Base-by-base conservation (phyloP, 2,113 vertebrate species). In the Hemiscyllium ocellatum region DNA sequence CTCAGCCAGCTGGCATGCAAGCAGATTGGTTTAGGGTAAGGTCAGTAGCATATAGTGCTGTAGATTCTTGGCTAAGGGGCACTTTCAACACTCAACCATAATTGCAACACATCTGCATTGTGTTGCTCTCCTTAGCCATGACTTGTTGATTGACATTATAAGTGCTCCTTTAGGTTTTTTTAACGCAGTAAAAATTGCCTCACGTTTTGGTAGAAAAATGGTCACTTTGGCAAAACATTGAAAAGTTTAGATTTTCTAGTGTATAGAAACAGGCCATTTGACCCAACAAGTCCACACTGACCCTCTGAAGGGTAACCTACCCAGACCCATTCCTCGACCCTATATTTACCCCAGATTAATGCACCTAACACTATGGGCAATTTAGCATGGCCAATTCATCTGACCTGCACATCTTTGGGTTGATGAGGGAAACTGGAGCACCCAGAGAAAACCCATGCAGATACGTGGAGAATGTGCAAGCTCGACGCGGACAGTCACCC, bases 11-110 rank as follows among this genome's bases (percentile, higher is more conserved):
- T 99, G 97, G 98, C 98, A 96, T 99, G 99, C 97, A 97, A 96
- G 97, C 99, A 99, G 97, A 98, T 99, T 98, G 99, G 98, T 97
- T 98, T 98, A 98, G 98, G 98, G 98, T 99, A 98, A 99, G 98
- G 98, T 98, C 98, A 98, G 98, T 98, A 98, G 98, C 97, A 97
- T 97, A 29, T 85, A 83, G 76, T 80, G 83, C 33, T n/a, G 61
- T 66, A 66, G 61, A 37, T 68, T 68, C 93, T 29, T 50, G 93
- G 29, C 68, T 95, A 95, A 95, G 94, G 69, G 10, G 69, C 69
- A 95, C 68, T 68, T 94, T 94, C 68, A 94, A 47, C 68, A 70
- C 93, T 94, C 66, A 94, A 94, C 22, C 72, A 15, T 22, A 70
- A 33, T 52, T 47, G 94, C 69, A 69, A 37, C 47, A 26, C 37